phyloP scores from a whole-genome alignment of 2,113 vertebrate species.

The Anolis sagrei region DNA sequence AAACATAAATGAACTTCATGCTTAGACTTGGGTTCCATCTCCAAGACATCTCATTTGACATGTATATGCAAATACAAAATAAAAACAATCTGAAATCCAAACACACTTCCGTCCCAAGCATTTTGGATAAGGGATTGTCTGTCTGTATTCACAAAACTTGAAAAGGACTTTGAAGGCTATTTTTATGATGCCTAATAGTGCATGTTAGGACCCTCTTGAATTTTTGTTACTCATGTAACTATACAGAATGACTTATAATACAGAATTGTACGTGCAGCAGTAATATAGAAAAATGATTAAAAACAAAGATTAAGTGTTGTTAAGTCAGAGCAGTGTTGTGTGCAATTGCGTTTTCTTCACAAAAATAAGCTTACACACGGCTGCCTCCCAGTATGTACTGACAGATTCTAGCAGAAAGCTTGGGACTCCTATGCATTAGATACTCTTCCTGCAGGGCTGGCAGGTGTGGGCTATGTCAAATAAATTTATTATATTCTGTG shows the following conservation, averaged over 20 bases:
- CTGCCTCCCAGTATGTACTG: slow-evolving; percentile 67
- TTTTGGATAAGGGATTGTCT: too few relatives aligned
- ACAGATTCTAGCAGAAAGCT: slow-evolving; percentile 72
- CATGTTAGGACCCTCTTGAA: slow-evolving; percentile 51
- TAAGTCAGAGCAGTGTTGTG: slow-evolving; percentile 56
- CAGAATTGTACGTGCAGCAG: slow-evolving; percentile 43
- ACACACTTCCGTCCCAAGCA: too few relatives aligned
- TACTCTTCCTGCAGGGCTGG: slow-evolving; percentile 80
- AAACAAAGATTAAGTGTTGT: slow-evolving; percentile 53
- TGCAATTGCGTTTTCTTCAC: slow-evolving; percentile 49
- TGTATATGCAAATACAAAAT: too few relatives aligned
- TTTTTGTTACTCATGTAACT: slow-evolving; percentile 58
- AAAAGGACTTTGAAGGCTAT: slow-evolving; percentile 2
- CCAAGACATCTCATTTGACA: too few relatives aligned
- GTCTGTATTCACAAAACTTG: background rate
- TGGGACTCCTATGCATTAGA: slow-evolving; percentile 64
- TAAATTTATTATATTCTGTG: slow-evolving; percentile 84
- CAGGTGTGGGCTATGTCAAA: slow-evolving; percentile 83
- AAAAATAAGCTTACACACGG: slow-evolving; percentile 45
- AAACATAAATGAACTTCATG: too few relatives aligned
- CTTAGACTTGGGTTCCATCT: too few relatives aligned
- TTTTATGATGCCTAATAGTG: slow-evolving; percentile 26
- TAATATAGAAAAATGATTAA: slow-evolving; percentile 60
- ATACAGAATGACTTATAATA: slow-evolving; percentile 48
- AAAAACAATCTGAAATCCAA: too few relatives aligned